Percentiles rank a stretch among this genome's conserved stretches.
Evolutionary conservation across 2,888 invertebrate species (phyloP).

Genomic region (Acleris literana): DNA sequence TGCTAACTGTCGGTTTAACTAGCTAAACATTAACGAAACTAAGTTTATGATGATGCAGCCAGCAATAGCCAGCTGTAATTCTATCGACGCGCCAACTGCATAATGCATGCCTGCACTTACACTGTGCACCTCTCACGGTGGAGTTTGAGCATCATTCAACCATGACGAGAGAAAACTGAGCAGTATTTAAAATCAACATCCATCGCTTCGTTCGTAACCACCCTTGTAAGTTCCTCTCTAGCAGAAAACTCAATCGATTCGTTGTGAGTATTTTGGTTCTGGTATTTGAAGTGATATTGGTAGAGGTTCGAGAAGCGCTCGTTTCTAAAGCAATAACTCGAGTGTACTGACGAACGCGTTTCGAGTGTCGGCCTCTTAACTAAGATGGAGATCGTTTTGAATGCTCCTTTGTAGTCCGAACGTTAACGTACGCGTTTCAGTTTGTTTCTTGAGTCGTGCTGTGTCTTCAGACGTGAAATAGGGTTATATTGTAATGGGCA

Average conservation of each 20-base stretch:
- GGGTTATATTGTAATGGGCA: conserved; percentile 6
- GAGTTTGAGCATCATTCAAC: conserved; percentile 48
- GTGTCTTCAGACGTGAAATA: conserved; percentile 8
- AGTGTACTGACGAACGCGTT: conserved; percentile 75
- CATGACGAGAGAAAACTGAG: conserved; percentile 48
- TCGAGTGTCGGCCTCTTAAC: conserved; percentile 69
- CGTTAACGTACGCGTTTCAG: conserved; percentile 52
- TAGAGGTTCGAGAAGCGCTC: conserved; percentile 58
- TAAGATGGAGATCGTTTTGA: conserved; percentile 68
- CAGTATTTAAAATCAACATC: not conserved
- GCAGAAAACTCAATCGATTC: conserved; percentile 37
- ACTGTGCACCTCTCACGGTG: conserved; percentile 56
- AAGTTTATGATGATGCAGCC: conserved; percentile 61
- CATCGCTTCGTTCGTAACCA: conserved; percentile 40
- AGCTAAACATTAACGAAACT: conserved; percentile 58
- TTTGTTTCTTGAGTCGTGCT: conserved; percentile 37
- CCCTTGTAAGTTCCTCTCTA: not conserved
- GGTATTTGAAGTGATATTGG: conserved; percentile 31
- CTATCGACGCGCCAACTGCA: conserved; percentile 65
- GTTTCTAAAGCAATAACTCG: conserved; percentile 69
- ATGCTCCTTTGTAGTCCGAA: conserved; percentile 63
- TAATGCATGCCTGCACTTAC: conserved; percentile 74
- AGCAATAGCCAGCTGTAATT: conserved; percentile 50
- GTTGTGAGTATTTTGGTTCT: not conserved
- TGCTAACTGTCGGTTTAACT: conserved; percentile 53